phyloP scores from a whole-genome alignment of 2,797 vertebrate genomes.

The Microtus californicus region DNA sequence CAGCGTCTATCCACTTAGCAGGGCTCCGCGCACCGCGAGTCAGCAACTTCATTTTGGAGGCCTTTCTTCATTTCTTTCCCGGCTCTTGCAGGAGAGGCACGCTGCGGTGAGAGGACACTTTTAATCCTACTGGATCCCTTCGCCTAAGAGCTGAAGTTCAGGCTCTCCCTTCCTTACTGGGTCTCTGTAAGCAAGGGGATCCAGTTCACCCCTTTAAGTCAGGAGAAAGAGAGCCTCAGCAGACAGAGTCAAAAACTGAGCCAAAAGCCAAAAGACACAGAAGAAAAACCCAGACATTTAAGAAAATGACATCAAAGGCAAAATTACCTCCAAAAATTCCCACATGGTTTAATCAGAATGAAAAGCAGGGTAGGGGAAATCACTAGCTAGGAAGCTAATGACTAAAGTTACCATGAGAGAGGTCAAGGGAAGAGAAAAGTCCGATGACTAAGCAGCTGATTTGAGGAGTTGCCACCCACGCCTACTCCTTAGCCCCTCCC shows the following conservation, averaged over 20 bases:
- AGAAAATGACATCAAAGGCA: conserved; percentile 67
- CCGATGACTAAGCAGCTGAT: conserved; percentile 20
- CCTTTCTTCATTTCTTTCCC: conserved; percentile 68
- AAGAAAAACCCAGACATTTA: conserved; percentile 30
- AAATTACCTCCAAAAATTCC: conserved; percentile 58
- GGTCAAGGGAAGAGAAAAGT: not conserved
- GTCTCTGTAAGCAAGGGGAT: not conserved
- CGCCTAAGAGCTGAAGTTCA: not conserved
- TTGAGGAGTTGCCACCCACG: not conserved
- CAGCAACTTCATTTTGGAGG: conserved; percentile 48
- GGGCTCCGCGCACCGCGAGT: conserved; percentile 47
- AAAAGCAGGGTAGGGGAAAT: conserved; percentile 27
- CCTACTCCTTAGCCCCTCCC: not conserved
- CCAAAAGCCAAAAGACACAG: not conserved
- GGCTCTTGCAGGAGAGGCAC: conserved; percentile 34
- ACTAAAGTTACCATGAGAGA: not conserved
- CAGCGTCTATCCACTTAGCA: conserved; percentile 72
- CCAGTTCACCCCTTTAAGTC: not conserved
- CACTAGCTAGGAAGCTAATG: not conserved
- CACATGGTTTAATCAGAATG: not conserved
- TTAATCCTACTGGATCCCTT: conserved; percentile 6
- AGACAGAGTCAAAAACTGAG: conserved; percentile 11
- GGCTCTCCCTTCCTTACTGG: not conserved
- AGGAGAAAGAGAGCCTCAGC: not conserved
- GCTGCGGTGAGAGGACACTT: conserved; percentile 62